Evolutionary conservation across 2,888 invertebrate species (phyloP), one percentile per base, ranked within the genome.

Genomic region (Thereva nobilitata): DNA sequence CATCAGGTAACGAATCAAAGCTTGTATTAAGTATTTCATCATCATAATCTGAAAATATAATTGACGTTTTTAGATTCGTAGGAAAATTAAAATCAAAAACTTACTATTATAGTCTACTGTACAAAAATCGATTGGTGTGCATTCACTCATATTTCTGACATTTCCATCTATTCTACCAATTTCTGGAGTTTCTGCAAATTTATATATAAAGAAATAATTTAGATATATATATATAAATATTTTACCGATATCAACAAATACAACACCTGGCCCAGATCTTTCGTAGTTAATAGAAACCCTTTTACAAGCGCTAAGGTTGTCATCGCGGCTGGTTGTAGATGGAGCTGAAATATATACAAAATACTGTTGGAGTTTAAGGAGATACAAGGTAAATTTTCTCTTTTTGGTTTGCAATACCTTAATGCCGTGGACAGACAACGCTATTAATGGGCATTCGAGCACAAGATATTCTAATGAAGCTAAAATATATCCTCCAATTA

Each of bases 211-310:
- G 40, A 23, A 45, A 42, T 42, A 34, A 53, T 45, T n/a, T 41
- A 34, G 9, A n/a, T 47, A 23, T 34, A 9, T 23, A 49, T 61
- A 7, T 9, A 4, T 40, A 5, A 35, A 23, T 45, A 9, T 38
- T 23, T 66, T 68, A 68, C 68, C 68, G 8, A 68, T 50, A 59
- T 68, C 65, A 38, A 65, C 54, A 10, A 68, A 50, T 8, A 68
- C 65, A 34, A 68, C 59, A 35, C 55, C 65, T 49, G 45, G 55
- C 6, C 37, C 38, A 5, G 54, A 63, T 55, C 44, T 49, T 49
- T 41, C 59, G 23, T 38, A 59, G 10, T 59, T 59, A 35, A 49
- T 42, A 35, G 42, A 52, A 40, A 64, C 38, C 5, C 49, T 41
- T 52, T 55, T 59, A 5, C 23, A 23, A 23, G 23, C 59, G 44